Conservation (phyloP, 2,113 vertebrate species). For the Oreochromis niloticus region DNA sequence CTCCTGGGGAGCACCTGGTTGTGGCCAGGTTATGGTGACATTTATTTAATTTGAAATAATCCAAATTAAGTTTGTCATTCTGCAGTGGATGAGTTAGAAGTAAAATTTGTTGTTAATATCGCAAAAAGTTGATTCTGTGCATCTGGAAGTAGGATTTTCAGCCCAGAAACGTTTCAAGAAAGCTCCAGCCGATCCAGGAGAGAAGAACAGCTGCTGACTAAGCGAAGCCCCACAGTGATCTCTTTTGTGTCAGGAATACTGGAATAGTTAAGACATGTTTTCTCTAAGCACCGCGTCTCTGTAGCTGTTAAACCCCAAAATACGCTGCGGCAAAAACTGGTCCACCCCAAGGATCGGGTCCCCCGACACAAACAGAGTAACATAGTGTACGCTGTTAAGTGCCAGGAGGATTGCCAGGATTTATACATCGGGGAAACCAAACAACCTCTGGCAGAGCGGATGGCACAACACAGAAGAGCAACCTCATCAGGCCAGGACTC, state of each 20-base stretch:
- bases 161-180: neutral
- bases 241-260: neutral
- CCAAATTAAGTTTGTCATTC: neutral
- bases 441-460: no score
- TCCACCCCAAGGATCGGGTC: neutral
- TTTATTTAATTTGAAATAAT: neutral
- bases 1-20: neutral
- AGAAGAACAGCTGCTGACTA: neutral
- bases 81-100: neutral
- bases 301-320: neutral
- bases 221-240: neutral
- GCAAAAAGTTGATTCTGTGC: neutral
- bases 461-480: no score
- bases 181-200: neutral
- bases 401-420: no score
- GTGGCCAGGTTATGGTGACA: neutral
- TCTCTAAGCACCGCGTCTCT: neutral
- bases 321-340: neutral
- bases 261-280: neutral
- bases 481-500: no score
- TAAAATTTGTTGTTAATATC: neutral
- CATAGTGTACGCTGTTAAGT: no score
- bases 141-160: neutral
- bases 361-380: neutral
- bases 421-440: no score